Base-by-base conservation (phyloP, 2,113 vertebrate genomes). In the Bujurquina vittata region DNA sequence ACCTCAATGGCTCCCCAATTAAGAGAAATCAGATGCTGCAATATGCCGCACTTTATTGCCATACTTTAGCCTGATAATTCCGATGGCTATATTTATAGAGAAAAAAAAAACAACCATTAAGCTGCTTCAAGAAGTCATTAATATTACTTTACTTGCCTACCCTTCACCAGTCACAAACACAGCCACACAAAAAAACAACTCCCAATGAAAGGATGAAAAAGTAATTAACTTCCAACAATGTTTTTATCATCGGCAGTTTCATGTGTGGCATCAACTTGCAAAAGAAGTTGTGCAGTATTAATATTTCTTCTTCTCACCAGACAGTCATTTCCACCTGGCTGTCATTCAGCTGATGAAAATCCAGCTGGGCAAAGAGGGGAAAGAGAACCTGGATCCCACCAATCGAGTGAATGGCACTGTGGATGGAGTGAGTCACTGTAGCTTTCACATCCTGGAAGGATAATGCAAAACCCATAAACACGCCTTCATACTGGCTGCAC, bases 341-440 rank as follows among this genome's bases (percentile, higher is more conserved):
- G 88, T 98, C 97, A 1, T 95, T 97, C 61, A 96, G 94, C 69
- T 97, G 98, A 79, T 96, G 94, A 93, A 96, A 97, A 93, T 99
- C 98, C 92, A 99, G 91, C 90, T 99, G 98, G 62, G 97, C 96
- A 91, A 99, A 99, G 61, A 99, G 97, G 31, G 98, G 98, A 81
- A 99, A 99, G 84, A 99, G 97, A 75, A 99, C 97, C 95, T 99
- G 97, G 91, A 99, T 98, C 12, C 98, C 98, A 84, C 98, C 98
- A 5, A 99, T 97, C 55, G 98, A 99, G 94, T 98, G 98, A 94
- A 99, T 97, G 83, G 98, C 97, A 2, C 98, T 99, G 92, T 99
- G 97, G 92, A 99, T 98, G 83, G 98, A 98, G 96, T 98, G 97
- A 22, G 98, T 99, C 86, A 98, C 97, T 22, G 98, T 98, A 89